Base-by-base conservation (phyloP, 2,888 invertebrate species). In the Leucophenga maculata region DNA sequence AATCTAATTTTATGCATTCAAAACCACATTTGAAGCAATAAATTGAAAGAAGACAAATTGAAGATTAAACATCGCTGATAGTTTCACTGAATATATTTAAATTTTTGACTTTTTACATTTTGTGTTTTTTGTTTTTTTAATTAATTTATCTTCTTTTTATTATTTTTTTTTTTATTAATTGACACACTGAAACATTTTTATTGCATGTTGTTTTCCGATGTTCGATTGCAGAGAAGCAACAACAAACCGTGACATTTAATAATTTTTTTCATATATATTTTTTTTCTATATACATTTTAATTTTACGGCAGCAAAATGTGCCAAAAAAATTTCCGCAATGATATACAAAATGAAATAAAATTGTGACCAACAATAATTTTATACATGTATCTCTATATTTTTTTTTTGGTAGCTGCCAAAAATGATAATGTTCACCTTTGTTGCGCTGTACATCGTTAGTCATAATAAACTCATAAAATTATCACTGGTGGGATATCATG, bases 101-200 rank as follows among this genome's bases (percentile, higher is more conserved):
- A 44, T 20, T 18, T 9, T 31, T 18, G 31, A 11, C 14, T 57
- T 62, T 44, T 16, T 62, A 31, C 13, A 50, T 44, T 18, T 44
- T 62, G 14, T 20, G n/a, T 16, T 44, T 31, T 16, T 62, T 44
- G 14, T 16, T 62, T 16, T n/a, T 18, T 62, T 44, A 44, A 62
- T 59, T 59, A 59, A 54, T 54, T 54, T 18, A 54, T 57, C 26
- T 26, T 26, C 2, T 39, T 39, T 6, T 39, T 39, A 39, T 11
- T 39, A 11, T 39, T 59, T 3, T 59, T 62, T 46, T 16, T 13
- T n/a, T 62, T 62, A 39, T 44, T 11, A 62, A 62, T 62, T 62
- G 22, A 62, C 62, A 46, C 13, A 62, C 44, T 62, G 44, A 62
- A 46, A 20, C 16, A 31, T 46, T 62, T 62, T 62, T 60, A 39